Conservation (phyloP, 2,113 vertebrate genomes). For the Indicator maculatus region DNA sequence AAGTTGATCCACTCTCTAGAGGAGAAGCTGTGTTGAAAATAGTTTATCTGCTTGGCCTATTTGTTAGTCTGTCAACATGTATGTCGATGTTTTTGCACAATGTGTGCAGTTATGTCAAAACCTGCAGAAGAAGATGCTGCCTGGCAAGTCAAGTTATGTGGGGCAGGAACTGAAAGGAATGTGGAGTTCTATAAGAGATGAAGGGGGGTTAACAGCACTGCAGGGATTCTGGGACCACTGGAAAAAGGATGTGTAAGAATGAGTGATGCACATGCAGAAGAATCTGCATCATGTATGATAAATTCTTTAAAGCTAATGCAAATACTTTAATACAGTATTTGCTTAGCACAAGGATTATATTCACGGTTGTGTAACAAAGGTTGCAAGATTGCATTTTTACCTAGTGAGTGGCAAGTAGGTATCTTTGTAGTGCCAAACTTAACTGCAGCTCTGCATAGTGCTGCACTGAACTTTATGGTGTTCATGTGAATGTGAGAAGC, state of each 20-base stretch:
- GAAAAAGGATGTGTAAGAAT: background rate
- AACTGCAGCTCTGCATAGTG: background rate
- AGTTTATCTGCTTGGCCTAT: background rate
- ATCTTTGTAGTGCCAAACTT: background rate
- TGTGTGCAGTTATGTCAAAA: background rate
- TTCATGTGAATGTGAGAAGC: background rate
- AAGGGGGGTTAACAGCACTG: background rate
- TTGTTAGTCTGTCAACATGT: background rate
- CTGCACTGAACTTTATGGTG: background rate
- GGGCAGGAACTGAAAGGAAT: background rate
- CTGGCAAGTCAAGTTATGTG: background rate
- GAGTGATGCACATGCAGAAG: background rate
- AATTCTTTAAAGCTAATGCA: background rate
- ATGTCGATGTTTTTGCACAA: background rate
- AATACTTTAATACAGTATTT: background rate
- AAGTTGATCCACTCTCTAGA: background rate
- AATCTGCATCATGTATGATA: background rate
- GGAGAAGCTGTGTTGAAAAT: background rate
- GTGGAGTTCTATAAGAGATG: fast-evolving
- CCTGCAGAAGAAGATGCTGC: background rate
- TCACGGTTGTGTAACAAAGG: background rate
- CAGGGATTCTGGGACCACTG: background rate
- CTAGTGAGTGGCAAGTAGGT: background rate
- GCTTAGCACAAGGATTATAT: background rate
- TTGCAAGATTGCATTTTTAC: background rate